phyloP scores from a whole-genome alignment of 2,888 invertebrate species.

The Sinohyriopsis cumingii region DNA sequence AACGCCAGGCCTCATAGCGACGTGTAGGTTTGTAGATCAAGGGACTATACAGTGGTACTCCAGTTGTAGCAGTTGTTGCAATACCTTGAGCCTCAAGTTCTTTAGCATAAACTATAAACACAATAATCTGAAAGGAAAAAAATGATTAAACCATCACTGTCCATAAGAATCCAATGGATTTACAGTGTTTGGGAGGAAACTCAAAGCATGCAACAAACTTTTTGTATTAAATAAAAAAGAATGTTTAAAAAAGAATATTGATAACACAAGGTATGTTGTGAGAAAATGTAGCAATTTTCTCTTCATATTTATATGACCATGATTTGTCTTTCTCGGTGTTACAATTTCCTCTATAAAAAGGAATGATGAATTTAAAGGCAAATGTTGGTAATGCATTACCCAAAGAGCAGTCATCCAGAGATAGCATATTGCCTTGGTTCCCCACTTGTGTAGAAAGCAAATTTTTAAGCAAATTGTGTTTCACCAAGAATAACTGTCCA shows the following conservation, averaged over 20 bases:
- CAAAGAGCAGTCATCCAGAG: too few relatives aligned
- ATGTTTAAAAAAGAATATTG: background rate
- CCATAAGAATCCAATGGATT: background rate
- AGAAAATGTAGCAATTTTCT: background rate
- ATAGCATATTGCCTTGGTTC: too few relatives aligned
- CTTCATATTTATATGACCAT: background rate
- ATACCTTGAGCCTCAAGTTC: slow-evolving; percentile 57
- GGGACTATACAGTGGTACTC: slow-evolving; percentile 85
- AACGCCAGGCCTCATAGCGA: slow-evolving; percentile 93
- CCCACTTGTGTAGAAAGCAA: too few relatives aligned
- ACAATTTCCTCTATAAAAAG: too few relatives aligned
- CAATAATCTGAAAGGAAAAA: slow-evolving; percentile 70
- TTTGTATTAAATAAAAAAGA: background rate
- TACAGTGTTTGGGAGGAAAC: background rate
- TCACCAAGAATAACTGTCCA: too few relatives aligned
- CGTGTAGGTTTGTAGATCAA: slow-evolving; percentile 92
- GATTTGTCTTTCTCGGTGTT: too few relatives aligned
- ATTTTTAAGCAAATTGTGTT: too few relatives aligned
- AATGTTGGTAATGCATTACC: too few relatives aligned
- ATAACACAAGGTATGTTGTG: background rate
- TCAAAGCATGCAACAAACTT: background rate
- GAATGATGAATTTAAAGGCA: too few relatives aligned
- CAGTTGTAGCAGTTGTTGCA: slow-evolving; percentile 74
- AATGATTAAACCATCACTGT: background rate
- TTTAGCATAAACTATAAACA: slow-evolving; percentile 76